phyloP scores from a whole-genome alignment of 2,797 vertebrate genomes.

The Sebastes wilsoni region DNA sequence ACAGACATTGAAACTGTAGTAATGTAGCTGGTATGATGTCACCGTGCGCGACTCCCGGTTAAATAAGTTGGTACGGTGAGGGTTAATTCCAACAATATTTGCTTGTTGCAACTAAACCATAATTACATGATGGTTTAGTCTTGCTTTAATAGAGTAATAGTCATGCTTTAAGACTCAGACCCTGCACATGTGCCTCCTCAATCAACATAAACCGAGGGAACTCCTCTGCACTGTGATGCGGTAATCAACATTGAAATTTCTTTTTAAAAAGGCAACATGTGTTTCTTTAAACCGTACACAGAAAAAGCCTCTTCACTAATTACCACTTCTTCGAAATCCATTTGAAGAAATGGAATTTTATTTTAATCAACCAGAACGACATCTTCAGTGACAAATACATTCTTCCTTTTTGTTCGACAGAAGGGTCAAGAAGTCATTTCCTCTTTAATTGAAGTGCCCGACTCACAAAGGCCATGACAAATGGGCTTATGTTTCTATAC shows the following conservation, averaged over 20 bases:
- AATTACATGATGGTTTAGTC: not conserved
- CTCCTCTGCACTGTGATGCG: not conserved
- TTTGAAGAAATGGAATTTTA: not conserved
- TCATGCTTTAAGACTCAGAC: too few species aligned
- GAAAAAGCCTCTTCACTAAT: not conserved
- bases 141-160: not conserved
- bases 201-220: not conserved
- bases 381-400: not conserved
- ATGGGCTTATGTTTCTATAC: not conserved
- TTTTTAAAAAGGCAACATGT: not conserved
- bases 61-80: too few species aligned
- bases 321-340: not conserved
- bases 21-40: too few species aligned
- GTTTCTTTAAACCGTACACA: not conserved
- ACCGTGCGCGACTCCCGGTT: too few species aligned
- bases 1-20: too few species aligned
- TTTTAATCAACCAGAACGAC: conserved; percentile 3
- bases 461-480: not conserved
- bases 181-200: not conserved
- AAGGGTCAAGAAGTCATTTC: not conserved
- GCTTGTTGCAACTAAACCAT: not conserved
- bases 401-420: not conserved
- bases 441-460: not conserved
- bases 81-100: not conserved
- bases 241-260: not conserved